A percentile compares a stretch with the other conserved stretches of the same genome.
phyloP scores from a whole-genome alignment of 1,140 invertebrate species.

The Lordiphosa mommai region DNA sequence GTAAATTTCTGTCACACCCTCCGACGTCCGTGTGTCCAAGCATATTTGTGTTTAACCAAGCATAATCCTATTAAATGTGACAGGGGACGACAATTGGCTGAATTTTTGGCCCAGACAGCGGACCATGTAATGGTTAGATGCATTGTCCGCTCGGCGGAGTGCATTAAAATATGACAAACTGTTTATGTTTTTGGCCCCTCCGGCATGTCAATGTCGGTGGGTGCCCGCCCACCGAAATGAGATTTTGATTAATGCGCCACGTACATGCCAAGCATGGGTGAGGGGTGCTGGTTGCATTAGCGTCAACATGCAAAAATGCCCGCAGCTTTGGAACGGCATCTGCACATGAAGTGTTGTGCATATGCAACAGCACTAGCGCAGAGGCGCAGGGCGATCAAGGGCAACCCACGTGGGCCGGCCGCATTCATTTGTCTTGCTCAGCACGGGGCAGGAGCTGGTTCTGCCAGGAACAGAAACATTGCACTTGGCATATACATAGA shows the following conservation, averaged over 20 bases:
- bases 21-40: conserved; percentile 17
- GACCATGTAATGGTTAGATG: conserved; percentile 20
- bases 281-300: conserved; percentile 38
- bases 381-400: conserved; percentile 32
- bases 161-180: conserved; percentile 71
- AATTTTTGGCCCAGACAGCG: conserved; percentile 52
- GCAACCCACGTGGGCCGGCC: conserved; percentile 19
- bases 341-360: conserved; percentile 57
- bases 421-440: conserved; percentile 71
- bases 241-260: conserved; percentile 69
- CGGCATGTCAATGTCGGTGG: conserved; percentile 17
- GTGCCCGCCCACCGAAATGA: conserved; percentile 38
- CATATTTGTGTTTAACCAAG: conserved; percentile 72
- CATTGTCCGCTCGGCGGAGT: conserved; percentile 57
- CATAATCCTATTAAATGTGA: conserved; percentile 72
- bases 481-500: conserved; percentile 41
- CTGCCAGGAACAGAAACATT: conserved; percentile 38
- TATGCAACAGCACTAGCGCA: conserved; percentile 52
- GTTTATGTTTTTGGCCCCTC: conserved; percentile 43
- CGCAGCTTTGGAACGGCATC: conserved; percentile 11
- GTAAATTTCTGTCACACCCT: conserved; percentile 62
- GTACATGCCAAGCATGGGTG: conserved; percentile 22
- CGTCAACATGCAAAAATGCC: conserved; percentile 33
- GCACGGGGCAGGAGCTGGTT: conserved; percentile 9
- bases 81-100: conserved; percentile 69